Evolutionary conservation across 1,140 invertebrate species (phyloP), one percentile per base, ranked within the genome.

Genomic region (Pomacea maculata): DNA sequence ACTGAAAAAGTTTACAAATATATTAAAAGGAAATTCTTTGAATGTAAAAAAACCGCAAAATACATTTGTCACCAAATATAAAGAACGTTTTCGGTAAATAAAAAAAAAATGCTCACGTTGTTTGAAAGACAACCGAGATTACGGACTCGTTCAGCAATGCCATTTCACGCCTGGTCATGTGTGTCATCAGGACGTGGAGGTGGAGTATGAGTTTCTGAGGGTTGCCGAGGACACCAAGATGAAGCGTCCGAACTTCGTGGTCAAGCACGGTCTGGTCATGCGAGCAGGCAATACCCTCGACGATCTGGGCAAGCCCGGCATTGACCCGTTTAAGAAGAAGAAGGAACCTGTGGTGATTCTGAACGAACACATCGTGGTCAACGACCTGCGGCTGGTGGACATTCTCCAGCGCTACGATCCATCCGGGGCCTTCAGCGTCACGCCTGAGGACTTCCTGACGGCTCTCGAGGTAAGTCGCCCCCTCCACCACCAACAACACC

Each of bases 141-240:
- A 6, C 6, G 25, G 19, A 19, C 45, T 74, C 10, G 6, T 45
- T 57, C 11, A 45, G 55, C n/a, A 45, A 11, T 21, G 10, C 0
- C 6, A 45, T 17, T n/a, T 25, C 25, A 45, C 63, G 19, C n/a
- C 7, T 25, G 67, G 21, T 21, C 67, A 14, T 34, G 77, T 75
- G 57, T 68, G 29, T 82, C 75, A 83, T 17, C 76, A 91, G 90
- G 89, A 91, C 82, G 85, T 90, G 34, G 88, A 90, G 25, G 87
- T 91, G 45, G 90, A 91, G 82, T 90, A 85, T 75, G 90, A 91
- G 85, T 91, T 91, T 78, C 74, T 90, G 57, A 82, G 87, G 74
- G 86, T 89, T 12, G 79, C 86, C 63, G 87, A 90, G 72, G 89
- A 90, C 54, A 88, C 91, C 34, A 88, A 87, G 79, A 67, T 70